phyloP scores from a whole-genome alignment of 92 coral and sea anemone species.

The Parazoanthus darwini region DNA sequence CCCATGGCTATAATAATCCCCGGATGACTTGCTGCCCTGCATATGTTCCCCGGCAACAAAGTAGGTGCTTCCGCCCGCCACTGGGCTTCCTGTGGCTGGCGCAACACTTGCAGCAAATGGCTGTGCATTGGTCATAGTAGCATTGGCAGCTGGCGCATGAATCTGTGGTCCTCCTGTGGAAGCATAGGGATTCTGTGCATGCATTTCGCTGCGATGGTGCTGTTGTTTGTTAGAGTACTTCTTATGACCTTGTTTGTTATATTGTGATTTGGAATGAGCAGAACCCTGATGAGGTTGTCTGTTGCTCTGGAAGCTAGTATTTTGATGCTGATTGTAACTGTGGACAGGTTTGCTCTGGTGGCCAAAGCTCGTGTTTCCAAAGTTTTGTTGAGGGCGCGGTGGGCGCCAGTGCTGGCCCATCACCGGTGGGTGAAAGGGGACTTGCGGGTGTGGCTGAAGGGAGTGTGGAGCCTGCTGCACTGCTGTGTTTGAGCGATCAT shows the following conservation, averaged over 20 bases:
- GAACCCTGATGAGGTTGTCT: slow-evolving; percentile 30
- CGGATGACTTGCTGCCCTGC: slow-evolving; percentile 31
- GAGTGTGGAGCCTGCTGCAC: slow-evolving; percentile 37
- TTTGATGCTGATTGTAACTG: slow-evolving; percentile 31
- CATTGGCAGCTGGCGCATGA: slow-evolving; percentile 28
- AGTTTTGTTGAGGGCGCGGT: slow-evolving; percentile 21
- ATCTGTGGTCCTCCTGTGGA: slow-evolving; percentile 30
- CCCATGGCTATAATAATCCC: slow-evolving; percentile 35
- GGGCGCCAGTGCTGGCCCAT: slow-evolving; percentile 26
- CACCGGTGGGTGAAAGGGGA: slow-evolving; percentile 12
- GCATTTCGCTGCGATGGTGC: slow-evolving; percentile 35
- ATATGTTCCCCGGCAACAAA: slow-evolving; percentile 27
- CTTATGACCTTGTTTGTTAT: slow-evolving; percentile 30
- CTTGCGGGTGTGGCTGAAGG: slow-evolving; percentile 24
- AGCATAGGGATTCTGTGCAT: slow-evolving; percentile 32
- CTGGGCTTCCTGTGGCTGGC: slow-evolving; percentile 37
- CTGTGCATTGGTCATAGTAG: slow-evolving; percentile 15
- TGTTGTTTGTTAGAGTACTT: slow-evolving; percentile 35
- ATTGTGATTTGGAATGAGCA: slow-evolving; percentile 13
- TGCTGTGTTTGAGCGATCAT: slow-evolving; percentile 14
- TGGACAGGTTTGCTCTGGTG: slow-evolving; percentile 34
- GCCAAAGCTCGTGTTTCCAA: slow-evolving; percentile 18
- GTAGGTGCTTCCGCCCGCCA: slow-evolving; percentile 16
- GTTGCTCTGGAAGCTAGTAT: slow-evolving; percentile 29
- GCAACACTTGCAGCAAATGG: slow-evolving; percentile 34